Evolutionary conservation across 2,113 vertebrate species (phyloP).

Genomic region (Lycaon pictus): DNA sequence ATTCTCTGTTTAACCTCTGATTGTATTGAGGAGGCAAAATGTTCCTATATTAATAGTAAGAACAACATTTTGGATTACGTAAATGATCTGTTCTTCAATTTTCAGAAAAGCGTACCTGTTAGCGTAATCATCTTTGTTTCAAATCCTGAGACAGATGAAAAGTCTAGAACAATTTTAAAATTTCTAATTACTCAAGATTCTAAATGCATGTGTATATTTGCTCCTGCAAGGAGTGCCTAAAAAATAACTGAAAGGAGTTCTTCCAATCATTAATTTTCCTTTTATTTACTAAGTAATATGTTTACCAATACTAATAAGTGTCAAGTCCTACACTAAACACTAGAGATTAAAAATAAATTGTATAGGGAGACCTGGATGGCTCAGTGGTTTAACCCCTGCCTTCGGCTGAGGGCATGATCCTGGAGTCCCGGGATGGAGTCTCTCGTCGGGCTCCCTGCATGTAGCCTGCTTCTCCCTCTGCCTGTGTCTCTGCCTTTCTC

Average conservation of each 20-base stretch:
- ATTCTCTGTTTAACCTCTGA: background rate
- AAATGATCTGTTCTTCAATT: constrained; percentile 42
- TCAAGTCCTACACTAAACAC: background rate
- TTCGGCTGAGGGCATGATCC: no score
- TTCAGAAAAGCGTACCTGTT: background rate
- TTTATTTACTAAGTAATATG: background rate
- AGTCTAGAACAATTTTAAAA: background rate
- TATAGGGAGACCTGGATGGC: background rate
- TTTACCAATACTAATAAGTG: background rate
- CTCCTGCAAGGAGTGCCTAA: background rate
- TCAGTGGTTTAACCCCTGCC: no score
- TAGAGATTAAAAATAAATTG: background rate
- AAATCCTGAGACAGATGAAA: background rate
- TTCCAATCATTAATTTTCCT: background rate
- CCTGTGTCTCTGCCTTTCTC: no score
- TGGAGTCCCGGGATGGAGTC: no score
- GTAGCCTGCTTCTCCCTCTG: no score
- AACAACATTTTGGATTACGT: background rate
- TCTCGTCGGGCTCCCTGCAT: no score
- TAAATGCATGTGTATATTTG: background rate
- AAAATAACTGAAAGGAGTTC: constrained; percentile 4
- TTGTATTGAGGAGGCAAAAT: background rate
- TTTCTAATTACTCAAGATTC: constrained; percentile 18
- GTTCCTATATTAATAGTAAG: background rate
- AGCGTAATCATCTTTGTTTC: background rate